phyloP scores from a whole-genome alignment of 2,113 vertebrate genomes.

The Phalacrocorax carbo region DNA sequence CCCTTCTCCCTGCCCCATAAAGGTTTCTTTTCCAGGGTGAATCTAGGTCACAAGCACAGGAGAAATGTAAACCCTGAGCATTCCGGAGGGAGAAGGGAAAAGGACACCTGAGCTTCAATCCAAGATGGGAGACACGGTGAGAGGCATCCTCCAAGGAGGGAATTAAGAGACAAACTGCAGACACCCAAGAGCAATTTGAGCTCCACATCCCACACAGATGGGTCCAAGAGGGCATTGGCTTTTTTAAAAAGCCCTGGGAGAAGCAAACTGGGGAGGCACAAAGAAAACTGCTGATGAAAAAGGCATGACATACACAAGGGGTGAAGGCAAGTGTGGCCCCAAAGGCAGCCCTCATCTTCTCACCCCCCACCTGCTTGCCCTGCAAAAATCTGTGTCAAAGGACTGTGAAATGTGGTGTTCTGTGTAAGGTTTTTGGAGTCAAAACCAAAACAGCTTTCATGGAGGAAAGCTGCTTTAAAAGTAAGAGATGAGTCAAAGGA shows the following conservation, averaged over 20 bases:
- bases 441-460: background rate
- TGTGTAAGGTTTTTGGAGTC: background rate
- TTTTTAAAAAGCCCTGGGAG: background rate
- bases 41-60: background rate
- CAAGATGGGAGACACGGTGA: rapidly evolving
- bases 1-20: background rate
- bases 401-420: background rate
- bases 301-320: background rate
- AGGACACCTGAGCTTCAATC: background rate
- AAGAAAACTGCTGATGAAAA: background rate
- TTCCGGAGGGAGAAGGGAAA: background rate
- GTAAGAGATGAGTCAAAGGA: slow-evolving; percentile 25
- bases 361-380: rapidly evolving
- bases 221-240: background rate
- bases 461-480: slow-evolving; percentile 20
- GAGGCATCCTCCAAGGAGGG: background rate
- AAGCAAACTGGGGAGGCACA: background rate
- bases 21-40: background rate
- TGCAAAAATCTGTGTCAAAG: background rate
- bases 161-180: background rate
- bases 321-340: background rate
- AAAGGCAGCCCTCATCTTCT: background rate
- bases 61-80: background rate
- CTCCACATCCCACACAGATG: background rate
- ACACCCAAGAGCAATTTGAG: background rate